Percentiles rank a stretch among this genome's conserved stretches.
phyloP scores from a whole-genome alignment of 2,888 invertebrate genomes.

The Rhingia campestris region DNA sequence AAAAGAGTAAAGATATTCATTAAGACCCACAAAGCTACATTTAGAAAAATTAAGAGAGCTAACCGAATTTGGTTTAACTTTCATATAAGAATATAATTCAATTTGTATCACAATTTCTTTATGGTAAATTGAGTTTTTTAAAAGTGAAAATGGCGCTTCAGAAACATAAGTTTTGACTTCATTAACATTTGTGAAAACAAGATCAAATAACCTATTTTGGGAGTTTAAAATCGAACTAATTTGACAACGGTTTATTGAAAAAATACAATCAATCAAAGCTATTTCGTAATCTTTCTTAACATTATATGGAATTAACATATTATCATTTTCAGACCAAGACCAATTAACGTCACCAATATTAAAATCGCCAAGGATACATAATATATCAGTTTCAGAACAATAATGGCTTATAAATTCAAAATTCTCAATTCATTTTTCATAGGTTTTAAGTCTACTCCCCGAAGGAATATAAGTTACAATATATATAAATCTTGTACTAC shows the following conservation, averaged over 20 bases:
- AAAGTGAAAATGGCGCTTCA: slow-evolving; percentile 17
- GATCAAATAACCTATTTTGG: slow-evolving; percentile 10
- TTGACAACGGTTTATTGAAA: slow-evolving; percentile 20
- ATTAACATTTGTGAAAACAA: slow-evolving; percentile 15
- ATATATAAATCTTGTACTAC: too few species aligned
- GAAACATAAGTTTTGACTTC: slow-evolving; percentile 10
- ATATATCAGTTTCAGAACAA: neutral
- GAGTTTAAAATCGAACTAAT: slow-evolving; percentile 15
- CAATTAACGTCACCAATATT: slow-evolving; percentile 26
- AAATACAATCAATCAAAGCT: slow-evolving; percentile 28
- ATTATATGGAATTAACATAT: slow-evolving; percentile 35
- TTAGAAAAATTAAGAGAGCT: slow-evolving; percentile 12
- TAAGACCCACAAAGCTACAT: slow-evolving; percentile 8
- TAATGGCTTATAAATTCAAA: slow-evolving; percentile 19
- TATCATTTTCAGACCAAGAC: slow-evolving; percentile 19
- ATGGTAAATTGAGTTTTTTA: slow-evolving; percentile 13
- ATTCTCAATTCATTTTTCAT: slow-evolving; percentile 19
- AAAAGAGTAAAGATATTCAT: slow-evolving; percentile 5
- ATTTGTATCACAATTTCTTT: slow-evolving; percentile 15
- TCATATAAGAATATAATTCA: slow-evolving; percentile 5
- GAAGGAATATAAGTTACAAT: too few species aligned
- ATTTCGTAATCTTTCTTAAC: slow-evolving; percentile 41
- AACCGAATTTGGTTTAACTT: neutral
- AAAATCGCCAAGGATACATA: neutral
- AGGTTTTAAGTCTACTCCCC: too few species aligned